Evolutionary conservation across 2,888 invertebrate genomes (phyloP).

Genomic region (Drosophila antonietae): DNA sequence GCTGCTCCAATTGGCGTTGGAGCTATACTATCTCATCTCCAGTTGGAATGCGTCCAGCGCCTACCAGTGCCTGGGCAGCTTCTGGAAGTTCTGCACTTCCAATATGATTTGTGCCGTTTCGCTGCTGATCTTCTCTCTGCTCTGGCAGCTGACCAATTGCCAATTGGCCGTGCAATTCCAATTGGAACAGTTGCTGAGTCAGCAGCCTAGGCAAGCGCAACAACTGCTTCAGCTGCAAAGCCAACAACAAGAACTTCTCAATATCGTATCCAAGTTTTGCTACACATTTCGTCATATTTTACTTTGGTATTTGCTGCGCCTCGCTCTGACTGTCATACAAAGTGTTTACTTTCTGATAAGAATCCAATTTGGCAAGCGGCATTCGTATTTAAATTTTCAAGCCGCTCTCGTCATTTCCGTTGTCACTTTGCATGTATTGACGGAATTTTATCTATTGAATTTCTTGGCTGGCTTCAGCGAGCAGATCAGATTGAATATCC

Average conservation of each 20-base stretch:
- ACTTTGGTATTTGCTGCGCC: constrained; percentile 13
- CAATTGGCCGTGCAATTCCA: background rate
- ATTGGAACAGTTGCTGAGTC: background rate
- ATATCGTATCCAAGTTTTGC: constrained; percentile 2
- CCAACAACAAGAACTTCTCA: constrained; percentile 4
- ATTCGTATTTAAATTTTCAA: background rate
- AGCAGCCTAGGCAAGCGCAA: background rate
- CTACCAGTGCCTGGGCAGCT: background rate
- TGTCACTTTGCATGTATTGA: background rate
- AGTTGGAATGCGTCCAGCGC: background rate
- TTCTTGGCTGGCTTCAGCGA: constrained; percentile 5
- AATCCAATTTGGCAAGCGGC: constrained; percentile 15
- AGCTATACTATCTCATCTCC: background rate
- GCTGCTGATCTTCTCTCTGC: constrained; percentile 6
- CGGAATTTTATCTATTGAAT: constrained; percentile 20
- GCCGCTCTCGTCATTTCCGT: background rate
- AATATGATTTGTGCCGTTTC: constrained; percentile 3
- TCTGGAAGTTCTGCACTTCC: constrained; percentile 4
- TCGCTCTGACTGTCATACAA: constrained; percentile 4
- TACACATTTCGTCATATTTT: constrained; percentile 9
- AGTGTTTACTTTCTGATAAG: constrained; percentile 23
- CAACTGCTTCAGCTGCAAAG: background rate
- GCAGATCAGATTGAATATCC: background rate
- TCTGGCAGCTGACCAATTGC: constrained; percentile 1
- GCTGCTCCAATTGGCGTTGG: background rate